Conservation (phyloP, 30 jellyfish, hydroid and myxozoan genomes). For the Haliclystus octoradiatus region DNA sequence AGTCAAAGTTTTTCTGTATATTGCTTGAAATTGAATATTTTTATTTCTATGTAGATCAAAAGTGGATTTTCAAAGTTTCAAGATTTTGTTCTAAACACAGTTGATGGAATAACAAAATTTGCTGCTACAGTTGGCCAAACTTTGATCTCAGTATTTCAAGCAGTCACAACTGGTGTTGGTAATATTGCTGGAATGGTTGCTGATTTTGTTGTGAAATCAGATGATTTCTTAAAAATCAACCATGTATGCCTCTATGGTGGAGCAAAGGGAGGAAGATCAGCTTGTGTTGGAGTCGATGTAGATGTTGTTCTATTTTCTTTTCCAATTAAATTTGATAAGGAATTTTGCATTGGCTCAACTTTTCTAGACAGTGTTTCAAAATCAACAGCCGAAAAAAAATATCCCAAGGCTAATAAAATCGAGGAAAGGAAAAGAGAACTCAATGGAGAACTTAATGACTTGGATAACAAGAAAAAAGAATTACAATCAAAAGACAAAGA, state of each 20-base stretch:
- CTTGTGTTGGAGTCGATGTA: slow-evolving; percentile 5
- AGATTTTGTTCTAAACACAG: neutral
- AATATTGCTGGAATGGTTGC: slow-evolving; percentile 2
- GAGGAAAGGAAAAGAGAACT: too few relatives aligned
- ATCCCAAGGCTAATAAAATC: too few relatives aligned
- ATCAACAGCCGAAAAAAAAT: too few relatives aligned
- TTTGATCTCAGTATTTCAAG: neutral
- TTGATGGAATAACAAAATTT: neutral
- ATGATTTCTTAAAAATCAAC: neutral
- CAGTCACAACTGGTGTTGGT: neutral
- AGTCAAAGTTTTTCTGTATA: too few relatives aligned
- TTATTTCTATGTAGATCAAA: too few relatives aligned
- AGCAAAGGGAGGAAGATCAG: neutral
- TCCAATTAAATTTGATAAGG: too few relatives aligned
- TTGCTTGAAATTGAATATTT: too few relatives aligned
- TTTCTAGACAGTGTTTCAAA: too few relatives aligned
- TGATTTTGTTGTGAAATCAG: neutral
- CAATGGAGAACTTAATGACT: too few relatives aligned
- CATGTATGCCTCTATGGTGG: neutral
- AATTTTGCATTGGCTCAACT: too few relatives aligned
- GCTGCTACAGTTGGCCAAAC: neutral
- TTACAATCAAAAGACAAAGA: too few relatives aligned
- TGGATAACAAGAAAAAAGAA: too few relatives aligned
- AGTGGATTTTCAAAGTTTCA: neutral
- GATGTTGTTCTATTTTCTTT: neutral